phyloP scores from a whole-genome alignment of 2,797 vertebrate species.

The Falco concolor region DNA sequence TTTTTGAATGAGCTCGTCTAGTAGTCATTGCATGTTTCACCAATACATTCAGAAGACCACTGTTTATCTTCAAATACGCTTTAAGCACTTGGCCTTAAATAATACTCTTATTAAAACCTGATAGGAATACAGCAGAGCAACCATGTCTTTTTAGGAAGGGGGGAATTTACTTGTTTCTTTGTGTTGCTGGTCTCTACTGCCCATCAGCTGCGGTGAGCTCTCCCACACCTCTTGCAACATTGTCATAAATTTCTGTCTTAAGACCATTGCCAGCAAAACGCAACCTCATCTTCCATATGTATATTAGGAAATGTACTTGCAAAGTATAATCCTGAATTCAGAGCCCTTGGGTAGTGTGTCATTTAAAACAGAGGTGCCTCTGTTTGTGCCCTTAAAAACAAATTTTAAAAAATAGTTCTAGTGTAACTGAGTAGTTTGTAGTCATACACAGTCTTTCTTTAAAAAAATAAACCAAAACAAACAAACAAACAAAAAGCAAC shows the following conservation, averaged over 20 bases:
- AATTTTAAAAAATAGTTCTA: background rate
- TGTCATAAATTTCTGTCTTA: background rate
- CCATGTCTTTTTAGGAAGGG: background rate
- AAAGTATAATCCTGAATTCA: background rate
- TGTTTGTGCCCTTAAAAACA: background rate
- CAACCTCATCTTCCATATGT: background rate
- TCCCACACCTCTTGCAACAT: fast-evolving
- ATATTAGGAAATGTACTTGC: background rate
- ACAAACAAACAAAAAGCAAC: too few relatives aligned
- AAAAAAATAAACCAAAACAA: too few relatives aligned
- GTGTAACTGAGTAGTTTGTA: background rate
- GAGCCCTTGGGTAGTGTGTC: background rate
- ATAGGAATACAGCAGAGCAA: background rate
- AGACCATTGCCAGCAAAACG: background rate
- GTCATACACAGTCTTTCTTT: background rate
- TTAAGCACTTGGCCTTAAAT: background rate
- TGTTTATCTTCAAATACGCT: background rate
- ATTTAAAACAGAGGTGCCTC: background rate
- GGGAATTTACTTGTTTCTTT: background rate
- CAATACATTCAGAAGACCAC: background rate
- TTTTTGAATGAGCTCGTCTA: background rate
- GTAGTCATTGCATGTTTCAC: background rate
- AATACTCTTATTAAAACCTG: background rate
- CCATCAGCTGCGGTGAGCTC: background rate
- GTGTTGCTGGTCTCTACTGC: fast-evolving